Base-by-base conservation (phyloP, 2,113 vertebrate genomes). In the Apaloderma vittatum region DNA sequence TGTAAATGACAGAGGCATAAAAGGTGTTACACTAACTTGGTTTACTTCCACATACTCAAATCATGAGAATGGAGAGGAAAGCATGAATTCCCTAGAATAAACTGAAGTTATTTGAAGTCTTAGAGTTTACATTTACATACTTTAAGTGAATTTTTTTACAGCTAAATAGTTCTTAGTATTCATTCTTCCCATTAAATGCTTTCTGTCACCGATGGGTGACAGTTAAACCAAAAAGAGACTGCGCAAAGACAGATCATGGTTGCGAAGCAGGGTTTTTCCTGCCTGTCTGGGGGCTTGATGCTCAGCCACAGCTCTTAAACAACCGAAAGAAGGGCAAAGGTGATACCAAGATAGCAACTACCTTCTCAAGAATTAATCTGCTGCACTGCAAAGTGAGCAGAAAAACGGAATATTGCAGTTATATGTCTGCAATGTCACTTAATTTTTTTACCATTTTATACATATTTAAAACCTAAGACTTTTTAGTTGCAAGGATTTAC, bases 81-180 rank as follows among this genome's bases (percentile, higher is more conserved):
- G 22, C 12, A 59, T 58, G 6, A 90, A 36, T 54, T 62, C 18
- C 5, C 2, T 29, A 30, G 15, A 58, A 65, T 40, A 51, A 86
- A 40, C 5, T 62, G 15, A 37, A 66, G 8, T 49, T 72, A 57
- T 19, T 34, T 17, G 5, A 86, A 72, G 7, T 17, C 10, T 72
- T 59, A 19, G 37, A 17, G 6, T 81, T 87, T 32, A 46, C 0
- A 0, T 43, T 85, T 73, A 30, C 0, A 21, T 37, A 52, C 70
- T 3, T 17, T 45, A 76, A 86, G 45, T 26, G 7, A 79, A 82
- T 4, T 32, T 78, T 67, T 10, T 7, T 59, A 19, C 30, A 36
- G 21, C 67, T 82, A 40, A 71, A 32, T 16, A 74, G 10, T 23
- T 59, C 4, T 63, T 51, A 46, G 34, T 61, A 74, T 34, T 43